phyloP scores from a whole-genome alignment of 2,888 invertebrate species.

The Troides oblongomaculatus region DNA sequence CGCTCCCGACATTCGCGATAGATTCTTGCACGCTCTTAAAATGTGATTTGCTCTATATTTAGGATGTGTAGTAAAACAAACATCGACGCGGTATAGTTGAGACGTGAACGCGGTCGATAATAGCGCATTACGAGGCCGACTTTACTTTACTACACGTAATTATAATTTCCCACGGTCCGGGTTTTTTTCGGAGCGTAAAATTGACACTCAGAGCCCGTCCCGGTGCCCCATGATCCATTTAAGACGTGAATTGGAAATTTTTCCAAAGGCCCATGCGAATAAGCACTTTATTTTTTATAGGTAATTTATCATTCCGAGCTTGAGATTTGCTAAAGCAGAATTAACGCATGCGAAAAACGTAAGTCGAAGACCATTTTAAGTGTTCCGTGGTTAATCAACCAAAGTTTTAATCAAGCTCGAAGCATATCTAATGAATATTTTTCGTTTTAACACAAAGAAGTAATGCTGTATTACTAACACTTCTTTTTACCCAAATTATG shows the following conservation, averaged over 20 bases:
- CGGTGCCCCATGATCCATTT: conserved; percentile 26
- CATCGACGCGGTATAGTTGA: conserved; percentile 64
- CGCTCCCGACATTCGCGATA: conserved; percentile 68
- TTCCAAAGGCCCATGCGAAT: conserved; percentile 4
- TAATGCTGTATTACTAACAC: too few species aligned
- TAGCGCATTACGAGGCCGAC: conserved; percentile 36
- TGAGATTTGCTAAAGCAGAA: too few species aligned
- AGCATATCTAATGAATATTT: too few species aligned
- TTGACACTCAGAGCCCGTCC: conserved; percentile 28
- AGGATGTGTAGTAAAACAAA: conserved; percentile 74
- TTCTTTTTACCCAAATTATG: too few species aligned
- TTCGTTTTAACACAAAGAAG: too few species aligned
- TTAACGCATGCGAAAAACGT: too few species aligned
- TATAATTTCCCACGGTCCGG: conserved; percentile 57
- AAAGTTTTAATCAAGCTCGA: too few species aligned
- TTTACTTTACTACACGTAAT: conserved; percentile 42
- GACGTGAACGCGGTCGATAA: conserved; percentile 56
- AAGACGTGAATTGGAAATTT: conserved; percentile 28
- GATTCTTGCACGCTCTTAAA: conserved; percentile 76
- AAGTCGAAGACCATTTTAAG: too few species aligned
- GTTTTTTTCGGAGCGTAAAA: conserved; percentile 44
- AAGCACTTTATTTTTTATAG: neutral
- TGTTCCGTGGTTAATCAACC: too few species aligned
- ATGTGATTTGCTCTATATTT: conserved; percentile 79
- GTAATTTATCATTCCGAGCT: too few species aligned